Evolutionary conservation across 2,113 vertebrate species (phyloP).

Genomic region (Mormyrus iriodes): DNA sequence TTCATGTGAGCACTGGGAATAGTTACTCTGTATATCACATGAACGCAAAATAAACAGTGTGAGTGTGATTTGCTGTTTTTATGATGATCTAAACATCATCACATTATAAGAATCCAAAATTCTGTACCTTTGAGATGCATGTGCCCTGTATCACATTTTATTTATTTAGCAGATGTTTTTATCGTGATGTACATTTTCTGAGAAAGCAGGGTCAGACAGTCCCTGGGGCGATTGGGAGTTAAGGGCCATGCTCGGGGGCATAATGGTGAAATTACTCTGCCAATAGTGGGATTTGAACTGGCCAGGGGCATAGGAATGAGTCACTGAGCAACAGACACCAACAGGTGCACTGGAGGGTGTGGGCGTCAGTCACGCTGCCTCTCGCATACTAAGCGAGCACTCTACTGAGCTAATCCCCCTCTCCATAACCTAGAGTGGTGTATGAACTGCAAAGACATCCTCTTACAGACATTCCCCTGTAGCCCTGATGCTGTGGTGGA

Average conservation of each 20-base stretch:
- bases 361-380: conserved; percentile 58
- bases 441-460: neutral
- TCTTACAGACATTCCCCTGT: neutral
- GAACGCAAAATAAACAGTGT: neutral
- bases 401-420: conserved; percentile 63
- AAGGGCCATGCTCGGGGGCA: neutral
- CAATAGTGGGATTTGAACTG: neutral
- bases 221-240: neutral
- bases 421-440: neutral
- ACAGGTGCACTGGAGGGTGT: conserved; percentile 39
- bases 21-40: neutral
- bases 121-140: neutral
- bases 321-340: neutral
- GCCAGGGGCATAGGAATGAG: neutral
- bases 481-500: neutral
- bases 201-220: neutral
- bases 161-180: neutral
- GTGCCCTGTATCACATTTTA: neutral
- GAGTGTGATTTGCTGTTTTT: neutral
- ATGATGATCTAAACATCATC: neutral
- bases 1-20: neutral
- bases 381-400: conserved; percentile 58
- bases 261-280: neutral
- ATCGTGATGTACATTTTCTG: neutral
- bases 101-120: neutral